Conservation (phyloP, 2,113 vertebrate genomes). For the Henicopernis longicauda region DNA sequence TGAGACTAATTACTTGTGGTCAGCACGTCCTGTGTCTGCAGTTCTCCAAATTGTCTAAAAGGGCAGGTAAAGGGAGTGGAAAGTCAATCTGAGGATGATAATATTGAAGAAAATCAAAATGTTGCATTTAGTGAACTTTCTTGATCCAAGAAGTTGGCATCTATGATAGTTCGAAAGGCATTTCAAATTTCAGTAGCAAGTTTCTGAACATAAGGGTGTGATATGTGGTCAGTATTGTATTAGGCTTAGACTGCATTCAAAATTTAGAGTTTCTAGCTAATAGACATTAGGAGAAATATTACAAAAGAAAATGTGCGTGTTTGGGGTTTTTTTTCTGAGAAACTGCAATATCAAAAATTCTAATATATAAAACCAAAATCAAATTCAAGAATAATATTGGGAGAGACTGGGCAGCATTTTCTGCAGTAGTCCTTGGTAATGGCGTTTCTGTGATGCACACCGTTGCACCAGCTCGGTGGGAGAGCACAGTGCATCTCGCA, state of each 20-base stretch:
- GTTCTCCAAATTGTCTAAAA: neutral
- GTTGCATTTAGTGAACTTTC: neutral
- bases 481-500: neutral
- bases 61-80: neutral
- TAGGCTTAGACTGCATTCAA: neutral
- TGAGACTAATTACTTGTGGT: neutral
- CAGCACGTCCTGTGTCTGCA: neutral
- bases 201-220: neutral
- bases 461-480: rapidly evolving
- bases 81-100: neutral
- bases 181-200: neutral
- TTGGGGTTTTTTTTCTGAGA: neutral
- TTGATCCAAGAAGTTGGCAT: neutral
- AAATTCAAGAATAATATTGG: neutral
- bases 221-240: neutral
- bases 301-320: neutral
- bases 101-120: neutral
- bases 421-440: neutral
- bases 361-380: neutral
- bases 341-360: neutral
- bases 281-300: neutral
- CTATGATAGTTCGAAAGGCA: neutral
- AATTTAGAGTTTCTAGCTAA: neutral
- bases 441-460: neutral
- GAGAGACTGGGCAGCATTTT: neutral